Conservation (phyloP, 2,888 invertebrate species). For the Rhynchonema sp. region DNA sequence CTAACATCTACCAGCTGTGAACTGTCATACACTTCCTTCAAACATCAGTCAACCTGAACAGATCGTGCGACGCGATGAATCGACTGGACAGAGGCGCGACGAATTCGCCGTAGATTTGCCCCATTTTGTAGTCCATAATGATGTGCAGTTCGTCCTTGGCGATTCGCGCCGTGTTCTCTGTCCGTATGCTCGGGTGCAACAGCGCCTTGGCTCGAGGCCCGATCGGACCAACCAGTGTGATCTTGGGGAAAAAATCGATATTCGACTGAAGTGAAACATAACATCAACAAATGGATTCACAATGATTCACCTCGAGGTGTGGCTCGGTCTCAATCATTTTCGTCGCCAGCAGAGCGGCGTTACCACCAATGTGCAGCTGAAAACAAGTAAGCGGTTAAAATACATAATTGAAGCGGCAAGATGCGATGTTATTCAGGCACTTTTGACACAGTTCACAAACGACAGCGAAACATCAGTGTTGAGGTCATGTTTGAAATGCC, state of each 20-base stretch:
- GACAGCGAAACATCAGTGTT: too few species aligned
- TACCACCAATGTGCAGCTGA: constrained; percentile 33
- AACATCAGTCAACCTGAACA: constrained; percentile 29
- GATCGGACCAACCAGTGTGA: constrained; percentile 34
- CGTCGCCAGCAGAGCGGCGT: constrained; percentile 35
- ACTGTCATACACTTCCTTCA: too few species aligned
- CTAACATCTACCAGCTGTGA: too few species aligned
- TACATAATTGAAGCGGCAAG: too few species aligned
- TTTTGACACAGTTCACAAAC: too few species aligned
- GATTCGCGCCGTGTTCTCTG: constrained; percentile 25
- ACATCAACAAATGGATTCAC: too few species aligned
- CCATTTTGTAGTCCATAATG: constrained; percentile 33
- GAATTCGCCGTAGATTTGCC: constrained; percentile 29
- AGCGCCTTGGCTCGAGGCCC: constrained; percentile 30
- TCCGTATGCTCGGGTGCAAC: constrained; percentile 27
- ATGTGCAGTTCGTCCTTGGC: constrained; percentile 33
- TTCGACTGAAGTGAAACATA: too few species aligned
- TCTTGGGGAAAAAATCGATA: constrained; percentile 24
- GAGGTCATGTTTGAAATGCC: too few species aligned
- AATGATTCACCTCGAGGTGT: not conserved
- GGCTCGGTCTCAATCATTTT: constrained; percentile 14
- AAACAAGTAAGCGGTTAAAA: too few species aligned
- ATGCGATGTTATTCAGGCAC: too few species aligned
- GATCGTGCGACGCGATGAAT: constrained; percentile 34
- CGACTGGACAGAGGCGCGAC: constrained; percentile 31